Evolutionary conservation across 1,140 invertebrate species (phyloP), one percentile per base, ranked within the genome.

Genomic region (Aleiodes sp.): DNA sequence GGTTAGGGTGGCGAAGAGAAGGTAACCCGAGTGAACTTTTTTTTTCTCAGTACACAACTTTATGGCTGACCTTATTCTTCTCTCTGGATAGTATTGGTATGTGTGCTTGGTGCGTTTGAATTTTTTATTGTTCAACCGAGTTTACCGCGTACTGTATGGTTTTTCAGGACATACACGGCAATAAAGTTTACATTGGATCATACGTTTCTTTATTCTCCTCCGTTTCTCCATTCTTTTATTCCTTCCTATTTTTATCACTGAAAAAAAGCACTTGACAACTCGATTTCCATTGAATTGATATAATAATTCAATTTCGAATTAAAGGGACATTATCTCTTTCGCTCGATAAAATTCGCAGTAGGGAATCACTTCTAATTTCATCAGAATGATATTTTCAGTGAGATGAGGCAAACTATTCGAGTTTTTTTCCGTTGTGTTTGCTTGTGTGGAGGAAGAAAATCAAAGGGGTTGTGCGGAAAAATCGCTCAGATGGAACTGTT

Each of bases 51-150:
- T 43, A 6, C 16, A 26, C 14, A 64, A 41, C 12, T 64, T 64
- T 64, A 64, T 64, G 33, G 21, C 61, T 64, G 61, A 64, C 61
- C 61, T 64, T 64, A 64, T 64, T 64, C 43, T 28, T 64, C 31
- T 64, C 61, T 37, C 35, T 26, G n/a, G 21, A 35, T 21, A 24
- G 46, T 52, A 24, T 52, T 16, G 19, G 46, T n/a, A n/a, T n/a
- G n/a, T n/a, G n/a, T n/a, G n/a, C n/a, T n/a, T n/a, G 21, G 21
- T 52, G 46, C 19, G 3, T 52, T 24, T 52, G 46, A 52, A 52
- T 52, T 52, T 24, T 52, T 52, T 52, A 52, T 52, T 7, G 10
- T 12, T 52, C 46, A 52, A 52, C 46, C 4, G 9, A 21, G 3
- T 26, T 52, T 12, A 52, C 21, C 19, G 21, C 19, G 21, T 52